Base-by-base conservation (phyloP, 2,888 invertebrate genomes). In the Halictus quadricinctus region DNA sequence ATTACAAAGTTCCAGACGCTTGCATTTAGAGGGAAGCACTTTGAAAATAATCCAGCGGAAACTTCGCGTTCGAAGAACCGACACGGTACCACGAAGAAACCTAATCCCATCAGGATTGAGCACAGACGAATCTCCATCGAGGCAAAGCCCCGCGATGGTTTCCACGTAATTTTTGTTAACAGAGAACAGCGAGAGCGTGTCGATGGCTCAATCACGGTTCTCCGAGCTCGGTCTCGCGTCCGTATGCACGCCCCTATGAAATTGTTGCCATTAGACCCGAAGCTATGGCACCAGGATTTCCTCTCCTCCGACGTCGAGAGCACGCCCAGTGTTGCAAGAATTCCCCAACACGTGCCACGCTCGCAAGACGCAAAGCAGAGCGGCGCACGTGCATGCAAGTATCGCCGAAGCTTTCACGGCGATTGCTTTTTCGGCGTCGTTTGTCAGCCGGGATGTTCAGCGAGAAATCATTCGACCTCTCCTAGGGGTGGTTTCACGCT, bases 341-440 rank as follows among this genome's bases (percentile, higher is more conserved):
- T 77, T 70, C 54, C 70, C 50, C 43, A 41, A 25, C 66, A 66
- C 41, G n/a, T 64, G 46, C 76, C 76, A 21, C 64, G 64, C 21
- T 48, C 64, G 12, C 13, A 69, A 77, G 77, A 77, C 77, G 77
- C 66, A 77, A 77, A 70, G 77, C 77, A 77, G 77, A 77, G 77
- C 76, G 46, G 72, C 72, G 79, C 74, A 75, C 72, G 78, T 79
- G 78, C 80, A 60, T 80, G 80, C 79, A 69, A 79, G 81, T 80
- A 76, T 72, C 76, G 72, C 78, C 75, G 58, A 87, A 81, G 92
- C 92, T 92, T 93, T 92, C 90, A 93, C 92, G 90, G 88, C 90
- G 93, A 93, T 92, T 92, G 92, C 91, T 92, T 91, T 90, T 90
- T 90, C 85, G 88, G 87, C 90, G 89, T 89, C 91, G 92, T 92